Conservation (phyloP, 2,113 vertebrate species). For the Pyxicephalus adspersus region DNA sequence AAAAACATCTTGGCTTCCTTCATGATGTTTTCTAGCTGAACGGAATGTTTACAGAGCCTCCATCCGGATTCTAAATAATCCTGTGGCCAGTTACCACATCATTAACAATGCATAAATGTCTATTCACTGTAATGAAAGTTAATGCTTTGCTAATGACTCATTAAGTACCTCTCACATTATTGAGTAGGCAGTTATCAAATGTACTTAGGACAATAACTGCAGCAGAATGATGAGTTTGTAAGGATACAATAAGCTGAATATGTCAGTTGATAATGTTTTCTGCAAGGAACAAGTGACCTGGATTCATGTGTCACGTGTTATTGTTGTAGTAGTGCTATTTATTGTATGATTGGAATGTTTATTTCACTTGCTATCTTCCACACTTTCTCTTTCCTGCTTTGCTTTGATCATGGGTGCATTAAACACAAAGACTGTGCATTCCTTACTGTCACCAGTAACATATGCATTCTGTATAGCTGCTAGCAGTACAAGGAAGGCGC, state of each 20-base stretch:
- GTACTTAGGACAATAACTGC: constrained; percentile 20
- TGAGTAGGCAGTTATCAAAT: constrained; percentile 34
- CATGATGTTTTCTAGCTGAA: constrained; percentile 5
- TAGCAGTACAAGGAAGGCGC: constrained; percentile 63
- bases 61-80: constrained; percentile 8
- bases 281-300: constrained; percentile 1
- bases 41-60: constrained; percentile 29
- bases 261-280: background rate
- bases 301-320: background rate
- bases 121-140: constrained; percentile 44
- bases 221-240: constrained; percentile 10
- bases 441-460: constrained; percentile 67
- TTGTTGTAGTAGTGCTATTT: constrained; percentile 17
- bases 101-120: constrained; percentile 50
- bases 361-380: constrained; percentile 14
- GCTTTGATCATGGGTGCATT: constrained; percentile 59
- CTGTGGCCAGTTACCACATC: constrained; percentile 35
- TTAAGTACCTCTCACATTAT: constrained; percentile 45
- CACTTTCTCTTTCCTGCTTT: constrained; percentile 15
- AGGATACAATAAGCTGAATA: constrained; percentile 13
- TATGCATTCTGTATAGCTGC: constrained; percentile 61
- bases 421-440: constrained; percentile 60
- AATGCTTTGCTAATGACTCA: constrained; percentile 49
- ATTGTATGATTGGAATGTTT: constrained; percentile 26
- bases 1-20: too few species aligned